Percentiles rank a stretch among this genome's conserved stretches.
Conservation (phyloP, 1,140 invertebrate genomes). For the Cherax quadricarinatus region DNA sequence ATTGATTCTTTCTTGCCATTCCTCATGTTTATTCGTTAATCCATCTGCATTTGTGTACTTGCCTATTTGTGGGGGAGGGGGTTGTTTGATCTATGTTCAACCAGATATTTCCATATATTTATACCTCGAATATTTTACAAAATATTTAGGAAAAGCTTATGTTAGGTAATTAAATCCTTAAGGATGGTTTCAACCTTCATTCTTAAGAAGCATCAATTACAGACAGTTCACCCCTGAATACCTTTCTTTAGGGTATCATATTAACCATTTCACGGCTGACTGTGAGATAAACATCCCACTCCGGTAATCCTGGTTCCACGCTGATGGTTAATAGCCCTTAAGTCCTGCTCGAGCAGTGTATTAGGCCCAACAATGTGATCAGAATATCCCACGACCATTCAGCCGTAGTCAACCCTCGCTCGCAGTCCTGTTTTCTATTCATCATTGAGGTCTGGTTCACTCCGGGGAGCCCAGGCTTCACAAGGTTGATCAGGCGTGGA, state of each 20-base stretch:
- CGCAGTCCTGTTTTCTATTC: not conserved
- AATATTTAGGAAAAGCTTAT: no score
- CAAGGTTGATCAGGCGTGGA: no score
- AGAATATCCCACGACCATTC: not conserved
- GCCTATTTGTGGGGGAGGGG: no score
- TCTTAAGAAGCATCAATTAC: not conserved
- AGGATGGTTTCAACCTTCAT: no score
- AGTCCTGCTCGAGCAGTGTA: not conserved
- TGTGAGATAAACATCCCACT: not conserved
- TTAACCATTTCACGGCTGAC: not conserved
- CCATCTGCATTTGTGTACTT: no score
- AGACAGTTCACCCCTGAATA: not conserved
- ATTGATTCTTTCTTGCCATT: no score
- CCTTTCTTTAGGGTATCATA: not conserved
- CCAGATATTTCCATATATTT: no score
- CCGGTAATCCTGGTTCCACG: not conserved
- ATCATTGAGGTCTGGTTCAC: not conserved
- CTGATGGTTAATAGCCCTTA: not conserved
- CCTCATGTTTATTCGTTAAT: no score
- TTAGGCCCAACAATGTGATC: not conserved
- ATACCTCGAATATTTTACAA: no score
- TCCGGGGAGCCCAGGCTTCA: no score
- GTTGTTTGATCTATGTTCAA: no score
- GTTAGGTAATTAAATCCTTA: no score
- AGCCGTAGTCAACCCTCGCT: not conserved